Conservation (phyloP, 2,113 vertebrate species). For the Halichoeres trimaculatus region DNA sequence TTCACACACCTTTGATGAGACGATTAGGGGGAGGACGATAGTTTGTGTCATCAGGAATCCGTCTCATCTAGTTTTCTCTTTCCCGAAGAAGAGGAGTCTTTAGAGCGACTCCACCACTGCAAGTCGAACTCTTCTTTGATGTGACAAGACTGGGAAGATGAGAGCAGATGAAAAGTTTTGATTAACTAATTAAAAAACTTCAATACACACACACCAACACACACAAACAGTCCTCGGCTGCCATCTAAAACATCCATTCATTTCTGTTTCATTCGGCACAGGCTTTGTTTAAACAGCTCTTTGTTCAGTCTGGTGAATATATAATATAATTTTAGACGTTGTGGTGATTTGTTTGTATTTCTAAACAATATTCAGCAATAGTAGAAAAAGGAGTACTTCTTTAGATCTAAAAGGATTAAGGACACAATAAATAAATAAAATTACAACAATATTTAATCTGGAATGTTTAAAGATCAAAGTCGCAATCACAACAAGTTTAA, state of each 20-base stretch:
- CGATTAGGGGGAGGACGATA: not conserved
- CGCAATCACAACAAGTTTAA: too few relatives aligned
- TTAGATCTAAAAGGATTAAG: too few relatives aligned
- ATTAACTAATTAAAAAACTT: not conserved
- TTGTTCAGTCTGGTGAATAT: not conserved
- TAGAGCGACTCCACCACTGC: slow-evolving; percentile 61
- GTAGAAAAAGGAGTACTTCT: too few relatives aligned
- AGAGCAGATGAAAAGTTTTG: slow-evolving; percentile 29
- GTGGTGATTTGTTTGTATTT: too few relatives aligned
- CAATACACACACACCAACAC: not conserved
- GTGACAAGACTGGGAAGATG: slow-evolving; percentile 73
- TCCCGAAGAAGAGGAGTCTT: slow-evolving; percentile 31
- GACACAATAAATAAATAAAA: too few relatives aligned
- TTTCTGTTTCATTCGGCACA: not conserved
- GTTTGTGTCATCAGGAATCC: slow-evolving; percentile 28
- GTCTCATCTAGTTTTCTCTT: slow-evolving; percentile 71
- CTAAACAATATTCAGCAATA: too few relatives aligned
- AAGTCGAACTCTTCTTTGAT: slow-evolving; percentile 77
- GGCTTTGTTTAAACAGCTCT: not conserved
- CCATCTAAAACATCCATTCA: slow-evolving; percentile 32
- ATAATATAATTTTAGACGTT: too few relatives aligned
- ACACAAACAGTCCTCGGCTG: not conserved
- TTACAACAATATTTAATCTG: too few relatives aligned
- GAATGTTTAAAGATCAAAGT: too few relatives aligned
- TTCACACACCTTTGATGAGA: slow-evolving; percentile 38